These are phyloP conservation scores for Empidonax traillii DNA, from an alignment of 2,113 vertebrate genomes.

Conservation along the genomic window DNA sequence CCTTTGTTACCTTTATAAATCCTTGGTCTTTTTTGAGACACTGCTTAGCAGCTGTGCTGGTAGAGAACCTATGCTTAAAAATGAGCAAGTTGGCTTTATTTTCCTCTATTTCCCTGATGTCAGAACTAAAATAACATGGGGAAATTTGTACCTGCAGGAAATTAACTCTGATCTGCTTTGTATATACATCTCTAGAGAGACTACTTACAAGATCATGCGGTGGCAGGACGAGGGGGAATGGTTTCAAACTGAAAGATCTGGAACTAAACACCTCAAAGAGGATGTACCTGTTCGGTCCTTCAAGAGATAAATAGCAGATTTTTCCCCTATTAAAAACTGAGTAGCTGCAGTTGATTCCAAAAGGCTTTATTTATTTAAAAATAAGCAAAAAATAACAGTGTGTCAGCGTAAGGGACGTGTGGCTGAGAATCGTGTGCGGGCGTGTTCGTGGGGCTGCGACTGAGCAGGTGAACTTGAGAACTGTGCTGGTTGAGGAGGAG, in stretches of 20 bases:
- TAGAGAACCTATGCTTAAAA: neutral
- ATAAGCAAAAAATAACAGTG: slow-evolving; percentile 27
- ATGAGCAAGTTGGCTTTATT: neutral
- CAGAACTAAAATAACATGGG: neutral
- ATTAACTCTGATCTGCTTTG: neutral
- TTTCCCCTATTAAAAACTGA: neutral
- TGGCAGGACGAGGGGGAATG: neutral
- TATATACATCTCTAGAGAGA: neutral
- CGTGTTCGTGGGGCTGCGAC: neutral
- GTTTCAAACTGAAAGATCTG: neutral
- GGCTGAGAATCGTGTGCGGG: neutral
- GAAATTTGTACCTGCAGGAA: neutral
- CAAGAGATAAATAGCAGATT: neutral
- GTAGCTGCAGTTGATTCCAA: neutral
- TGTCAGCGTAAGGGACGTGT: neutral
- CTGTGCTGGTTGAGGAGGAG: neutral
- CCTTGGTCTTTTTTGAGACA: neutral
- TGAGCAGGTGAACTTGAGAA: neutral
- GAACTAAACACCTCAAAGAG: neutral
- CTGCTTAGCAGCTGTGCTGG: neutral
- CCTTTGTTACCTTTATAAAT: neutral
- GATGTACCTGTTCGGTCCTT: neutral
- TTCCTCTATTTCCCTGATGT: neutral
- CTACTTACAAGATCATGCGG: neutral
- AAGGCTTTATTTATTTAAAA: slow-evolving; percentile 60